Evolutionary conservation across 2,113 vertebrate genomes (phyloP).

Genomic region (Vombatus ursinus): DNA sequence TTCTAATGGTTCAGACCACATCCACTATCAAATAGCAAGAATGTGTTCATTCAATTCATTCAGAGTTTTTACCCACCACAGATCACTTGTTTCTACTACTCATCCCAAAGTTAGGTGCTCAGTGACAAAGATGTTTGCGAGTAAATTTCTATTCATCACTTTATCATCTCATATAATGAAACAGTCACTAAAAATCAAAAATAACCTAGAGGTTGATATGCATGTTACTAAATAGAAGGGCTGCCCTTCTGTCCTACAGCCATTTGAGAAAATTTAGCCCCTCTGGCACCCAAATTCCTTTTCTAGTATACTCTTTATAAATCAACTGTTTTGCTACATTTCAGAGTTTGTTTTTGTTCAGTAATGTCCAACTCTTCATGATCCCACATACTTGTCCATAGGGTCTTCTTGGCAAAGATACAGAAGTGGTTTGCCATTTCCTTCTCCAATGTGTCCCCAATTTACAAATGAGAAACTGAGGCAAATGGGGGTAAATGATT

Average conservation of each 20-base stretch:
- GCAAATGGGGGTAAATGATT: too few relatives aligned
- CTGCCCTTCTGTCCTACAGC: conserved; percentile 29
- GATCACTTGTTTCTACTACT: conserved; percentile 71
- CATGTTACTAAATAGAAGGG: conserved; percentile 73
- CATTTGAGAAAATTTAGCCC: neutral
- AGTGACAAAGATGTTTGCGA: conserved; percentile 62
- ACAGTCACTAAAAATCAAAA: conserved; percentile 67
- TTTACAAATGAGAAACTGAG: too few relatives aligned
- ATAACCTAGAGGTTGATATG: conserved; percentile 64
- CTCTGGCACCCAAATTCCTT: neutral
- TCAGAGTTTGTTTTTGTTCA: too few relatives aligned
- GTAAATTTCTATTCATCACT: conserved; percentile 74
- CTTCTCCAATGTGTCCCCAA: too few relatives aligned
- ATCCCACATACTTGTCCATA: too few relatives aligned
- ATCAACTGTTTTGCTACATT: too few relatives aligned
- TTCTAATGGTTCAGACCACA: conserved; percentile 61
- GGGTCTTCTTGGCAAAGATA: too few relatives aligned
- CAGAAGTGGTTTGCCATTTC: too few relatives aligned
- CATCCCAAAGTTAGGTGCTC: conserved; percentile 58
- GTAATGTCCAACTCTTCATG: too few relatives aligned
- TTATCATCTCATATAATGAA: conserved; percentile 72
- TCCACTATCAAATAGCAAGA: conserved; percentile 64
- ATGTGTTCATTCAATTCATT: conserved; percentile 11
- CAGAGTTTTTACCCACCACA: conserved; percentile 55
- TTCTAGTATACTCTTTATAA: neutral